Evolutionary conservation across 2,797 vertebrate species (phyloP).

Genomic region (Spheniscus humboldti): DNA sequence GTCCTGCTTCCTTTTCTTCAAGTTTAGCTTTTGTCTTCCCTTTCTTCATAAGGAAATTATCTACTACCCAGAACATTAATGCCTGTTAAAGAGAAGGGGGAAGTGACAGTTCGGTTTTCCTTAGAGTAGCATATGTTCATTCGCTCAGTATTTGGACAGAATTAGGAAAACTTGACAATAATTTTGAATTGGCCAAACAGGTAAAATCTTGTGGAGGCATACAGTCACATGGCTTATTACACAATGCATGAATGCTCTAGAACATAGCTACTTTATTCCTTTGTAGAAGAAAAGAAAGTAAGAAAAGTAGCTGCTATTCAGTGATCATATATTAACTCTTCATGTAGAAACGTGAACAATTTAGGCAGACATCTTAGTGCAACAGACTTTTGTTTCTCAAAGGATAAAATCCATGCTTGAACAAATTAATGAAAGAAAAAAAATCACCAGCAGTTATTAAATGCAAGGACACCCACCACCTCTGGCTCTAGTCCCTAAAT

Average conservation of each 20-base stretch:
- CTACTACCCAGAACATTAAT: conserved; percentile 99
- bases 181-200: not conserved
- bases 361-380: not conserved
- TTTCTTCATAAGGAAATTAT: conserved; percentile 99
- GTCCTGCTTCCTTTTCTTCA: conserved; percentile 88
- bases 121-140: not conserved
- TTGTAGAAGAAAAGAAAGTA: not conserved
- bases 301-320: not conserved
- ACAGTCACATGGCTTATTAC: not conserved
- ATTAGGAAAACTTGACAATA: not conserved
- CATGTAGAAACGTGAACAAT: not conserved
- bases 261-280: not conserved
- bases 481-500: not conserved
- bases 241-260: not conserved
- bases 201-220: not conserved
- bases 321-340: not conserved
- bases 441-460: not conserved
- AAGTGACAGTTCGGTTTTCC: not conserved
- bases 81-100: conserved; percentile 75
- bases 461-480: not conserved
- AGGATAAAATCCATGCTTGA: not conserved
- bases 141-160: not conserved
- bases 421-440: not conserved
- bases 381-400: not conserved
- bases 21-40: conserved; percentile 96